Evolutionary conservation across 2,113 vertebrate species (phyloP).

Genomic region (Megalops atlanticus): DNA sequence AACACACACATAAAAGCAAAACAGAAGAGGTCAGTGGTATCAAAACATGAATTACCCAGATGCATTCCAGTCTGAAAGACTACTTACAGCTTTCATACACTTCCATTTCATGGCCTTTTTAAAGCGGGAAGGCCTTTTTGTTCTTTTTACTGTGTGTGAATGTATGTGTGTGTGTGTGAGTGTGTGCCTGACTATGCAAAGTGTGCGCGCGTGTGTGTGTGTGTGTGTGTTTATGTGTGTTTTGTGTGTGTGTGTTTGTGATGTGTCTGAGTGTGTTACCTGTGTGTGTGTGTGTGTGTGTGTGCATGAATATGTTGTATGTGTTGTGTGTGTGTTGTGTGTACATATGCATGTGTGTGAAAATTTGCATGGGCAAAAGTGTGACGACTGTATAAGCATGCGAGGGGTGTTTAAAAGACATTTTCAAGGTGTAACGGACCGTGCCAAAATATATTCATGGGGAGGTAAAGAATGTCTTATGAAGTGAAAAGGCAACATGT

Average conservation of each 20-base stretch:
- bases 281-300: neutral
- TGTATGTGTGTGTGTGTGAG: neutral
- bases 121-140: neutral
- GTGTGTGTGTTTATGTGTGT: neutral
- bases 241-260: neutral
- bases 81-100: neutral
- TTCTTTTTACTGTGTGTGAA: neutral
- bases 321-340: neutral
- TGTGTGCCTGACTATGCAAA: neutral
- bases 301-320: neutral
- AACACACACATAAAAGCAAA: conserved; percentile 60
- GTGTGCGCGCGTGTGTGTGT: neutral
- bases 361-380: neutral
- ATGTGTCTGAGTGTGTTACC: neutral
- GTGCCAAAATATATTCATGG: conserved; percentile 19
- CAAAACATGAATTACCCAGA: conserved; percentile 44
- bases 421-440: conserved; percentile 24
- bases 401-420: neutral
- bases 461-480: conserved; percentile 6
- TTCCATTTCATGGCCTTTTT: neutral
- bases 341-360: neutral
- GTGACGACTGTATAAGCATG: neutral
- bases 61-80: conserved; percentile 17
- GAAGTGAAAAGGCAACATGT: conserved; percentile 3
- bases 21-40: conserved; percentile 51